phyloP scores from a whole-genome alignment of 2,797 vertebrate species.

The Botia almorhae region DNA sequence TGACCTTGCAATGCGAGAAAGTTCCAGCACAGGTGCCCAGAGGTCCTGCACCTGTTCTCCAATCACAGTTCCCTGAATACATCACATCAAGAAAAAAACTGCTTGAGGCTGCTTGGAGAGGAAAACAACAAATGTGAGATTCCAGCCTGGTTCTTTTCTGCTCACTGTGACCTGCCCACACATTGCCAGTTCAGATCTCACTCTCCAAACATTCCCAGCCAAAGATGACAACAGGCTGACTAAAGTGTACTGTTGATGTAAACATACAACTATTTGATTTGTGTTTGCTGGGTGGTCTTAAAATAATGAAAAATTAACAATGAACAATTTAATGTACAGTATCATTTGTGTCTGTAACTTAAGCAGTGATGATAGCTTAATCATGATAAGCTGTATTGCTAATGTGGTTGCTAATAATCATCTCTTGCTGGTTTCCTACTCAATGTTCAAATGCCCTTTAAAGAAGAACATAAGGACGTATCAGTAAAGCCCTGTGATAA shows the following conservation, averaged over 20 bases:
- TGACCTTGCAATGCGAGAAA: slow-evolving; percentile 32
- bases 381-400: too few species aligned
- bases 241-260: slow-evolving; percentile 16
- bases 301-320: too few species aligned
- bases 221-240: slow-evolving; percentile 29
- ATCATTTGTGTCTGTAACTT: neutral
- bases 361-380: too few species aligned
- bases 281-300: neutral
- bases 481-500: too few species aligned
- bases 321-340: too few species aligned
- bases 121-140: slow-evolving; percentile 37
- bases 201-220: slow-evolving; percentile 17
- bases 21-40: slow-evolving; percentile 11
- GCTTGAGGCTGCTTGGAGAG: slow-evolving; percentile 24
- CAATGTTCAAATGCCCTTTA: neutral
- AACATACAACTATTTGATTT: neutral
- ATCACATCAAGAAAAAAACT: slow-evolving; percentile 24
- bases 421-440: neutral
- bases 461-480: neutral
- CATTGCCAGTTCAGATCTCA: slow-evolving; percentile 34
- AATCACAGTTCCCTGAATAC: slow-evolving; percentile 28
- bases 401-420: neutral
- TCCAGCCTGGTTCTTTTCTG: slow-evolving; percentile 35
- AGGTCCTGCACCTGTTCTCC: slow-evolving; percentile 28
- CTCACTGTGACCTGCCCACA: slow-evolving; percentile 19